Evolutionary conservation across 1,140 invertebrate genomes (phyloP).

Genomic region (Leptinotarsa defecta): DNA sequence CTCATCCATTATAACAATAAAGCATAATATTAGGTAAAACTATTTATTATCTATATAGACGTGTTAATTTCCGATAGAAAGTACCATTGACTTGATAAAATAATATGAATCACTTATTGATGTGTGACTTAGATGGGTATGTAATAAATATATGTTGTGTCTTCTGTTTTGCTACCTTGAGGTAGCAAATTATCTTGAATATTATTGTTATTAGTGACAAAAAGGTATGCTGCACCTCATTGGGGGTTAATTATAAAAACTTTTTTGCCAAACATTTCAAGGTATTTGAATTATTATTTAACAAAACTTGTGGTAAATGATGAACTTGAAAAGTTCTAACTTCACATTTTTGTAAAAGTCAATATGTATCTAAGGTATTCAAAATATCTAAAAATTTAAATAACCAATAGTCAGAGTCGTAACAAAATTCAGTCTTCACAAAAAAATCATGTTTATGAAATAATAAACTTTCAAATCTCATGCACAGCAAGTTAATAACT

Average conservation of each 20-base stretch:
- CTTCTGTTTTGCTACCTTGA: conserved; percentile 36
- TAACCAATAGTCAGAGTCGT: background rate
- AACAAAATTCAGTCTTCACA: no score
- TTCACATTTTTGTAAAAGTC: background rate
- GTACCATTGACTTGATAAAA: background rate
- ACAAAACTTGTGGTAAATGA: no score
- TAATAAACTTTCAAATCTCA: no score
- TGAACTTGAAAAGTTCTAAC: no score
- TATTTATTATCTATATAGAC: background rate
- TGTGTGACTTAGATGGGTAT: conserved; percentile 1
- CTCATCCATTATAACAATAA: background rate
- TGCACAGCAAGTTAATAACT: no score
- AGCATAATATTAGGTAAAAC: background rate
- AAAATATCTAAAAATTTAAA: background rate
- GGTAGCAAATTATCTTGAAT: conserved; percentile 32
- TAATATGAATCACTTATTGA: background rate
- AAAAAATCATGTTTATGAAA: no score
- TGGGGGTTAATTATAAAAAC: no score
- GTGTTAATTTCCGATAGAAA: background rate
- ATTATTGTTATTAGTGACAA: conserved; percentile 8
- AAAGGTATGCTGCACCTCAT: background rate
- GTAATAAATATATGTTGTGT: conserved; percentile 8
- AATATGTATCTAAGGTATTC: background rate
- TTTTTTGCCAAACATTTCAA: no score
- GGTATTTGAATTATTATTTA: no score